These are phyloP conservation scores for Neria commutata DNA, from an alignment of 2,888 invertebrate genomes.

Conservation along the genomic window DNA sequence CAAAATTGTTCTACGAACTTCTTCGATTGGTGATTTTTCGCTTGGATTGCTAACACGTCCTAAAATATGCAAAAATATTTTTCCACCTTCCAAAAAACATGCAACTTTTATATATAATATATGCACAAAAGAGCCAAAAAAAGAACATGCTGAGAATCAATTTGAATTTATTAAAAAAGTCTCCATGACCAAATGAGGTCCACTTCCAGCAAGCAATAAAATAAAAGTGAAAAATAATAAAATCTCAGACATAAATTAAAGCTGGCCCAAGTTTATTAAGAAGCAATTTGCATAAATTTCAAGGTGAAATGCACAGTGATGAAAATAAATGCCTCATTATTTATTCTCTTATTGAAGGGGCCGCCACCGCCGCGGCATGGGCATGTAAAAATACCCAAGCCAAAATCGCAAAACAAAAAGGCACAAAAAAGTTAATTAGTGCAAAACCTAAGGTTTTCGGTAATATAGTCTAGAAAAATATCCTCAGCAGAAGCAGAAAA, in stretches of 20 bases:
- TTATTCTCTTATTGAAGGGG: background rate
- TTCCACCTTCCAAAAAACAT: too few relatives aligned
- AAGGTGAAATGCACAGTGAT: background rate
- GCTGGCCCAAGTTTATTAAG: conserved; percentile 49
- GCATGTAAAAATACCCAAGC: background rate
- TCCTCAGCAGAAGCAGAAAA: background rate
- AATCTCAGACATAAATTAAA: conserved; percentile 51
- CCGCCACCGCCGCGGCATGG: background rate
- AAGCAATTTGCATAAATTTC: conserved; percentile 46
- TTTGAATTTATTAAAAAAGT: too few relatives aligned
- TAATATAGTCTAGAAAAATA: background rate
- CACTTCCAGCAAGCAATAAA: background rate
- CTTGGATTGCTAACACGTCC: too few relatives aligned
- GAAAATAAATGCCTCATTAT: conserved; percentile 3
- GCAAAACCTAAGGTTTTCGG: background rate
- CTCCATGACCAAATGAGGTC: too few relatives aligned
- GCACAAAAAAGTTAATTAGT: background rate
- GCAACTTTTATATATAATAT: too few relatives aligned
- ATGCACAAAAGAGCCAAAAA: too few relatives aligned
- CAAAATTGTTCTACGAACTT: too few relatives aligned
- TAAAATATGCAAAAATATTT: too few relatives aligned
- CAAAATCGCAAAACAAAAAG: background rate
- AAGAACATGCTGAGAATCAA: too few relatives aligned
- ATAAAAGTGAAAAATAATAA: background rate
- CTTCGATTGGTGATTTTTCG: too few relatives aligned